Evolutionary conservation across 1,140 invertebrate genomes (phyloP), one percentile per base, ranked within the genome.

Genomic region (Micrasema minimum): DNA sequence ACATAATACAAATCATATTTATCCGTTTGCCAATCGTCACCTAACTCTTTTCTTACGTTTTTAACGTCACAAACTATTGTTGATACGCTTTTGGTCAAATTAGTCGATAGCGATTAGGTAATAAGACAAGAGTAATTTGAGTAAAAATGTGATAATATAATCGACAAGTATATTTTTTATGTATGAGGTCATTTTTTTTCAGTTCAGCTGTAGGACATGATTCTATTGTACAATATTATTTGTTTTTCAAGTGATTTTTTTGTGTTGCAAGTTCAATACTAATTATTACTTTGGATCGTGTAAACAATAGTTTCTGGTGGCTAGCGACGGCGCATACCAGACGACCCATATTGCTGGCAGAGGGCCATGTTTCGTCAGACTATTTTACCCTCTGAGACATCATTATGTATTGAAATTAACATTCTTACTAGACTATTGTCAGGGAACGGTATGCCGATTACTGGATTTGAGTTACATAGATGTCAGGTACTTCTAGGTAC

Each of bases 341-440:
- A 59, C 55, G 55, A 23, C 55, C 48, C 14, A 38, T 18, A 59
- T n/a, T n/a, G n/a, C 55, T 59, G 55, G 55, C 55, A 41, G 14
- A 9, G 35, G 18, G 55, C 55, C 55, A 59, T 22, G n/a, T 37
- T 38, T 59, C 55, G 55, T 59, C 55, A 59, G 55, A 59, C 55
- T 23, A 59, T 59, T 59, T 59, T 59, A 59, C 55, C 55, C 55
- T 59, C 37, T 31, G 55, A 31, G 51, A 55, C 51, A 55, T 55
- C 51, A 55, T 55, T 55, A 55, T 55, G 26, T 26, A 55, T 31
- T 16, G 51, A 55, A 55, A 55, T 55, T 55, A 55, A 55, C 51
- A 55, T 55, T 31, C 26, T 55, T 55, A 31, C 51, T 16, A 55
- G 51, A 55, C 26, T 55, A 55, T 55, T 55, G 51, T 55, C 51